Percentiles rank a stretch among this genome's conserved stretches.
Conservation (phyloP, 2,113 vertebrate species). For the Vulpes lagopus region DNA sequence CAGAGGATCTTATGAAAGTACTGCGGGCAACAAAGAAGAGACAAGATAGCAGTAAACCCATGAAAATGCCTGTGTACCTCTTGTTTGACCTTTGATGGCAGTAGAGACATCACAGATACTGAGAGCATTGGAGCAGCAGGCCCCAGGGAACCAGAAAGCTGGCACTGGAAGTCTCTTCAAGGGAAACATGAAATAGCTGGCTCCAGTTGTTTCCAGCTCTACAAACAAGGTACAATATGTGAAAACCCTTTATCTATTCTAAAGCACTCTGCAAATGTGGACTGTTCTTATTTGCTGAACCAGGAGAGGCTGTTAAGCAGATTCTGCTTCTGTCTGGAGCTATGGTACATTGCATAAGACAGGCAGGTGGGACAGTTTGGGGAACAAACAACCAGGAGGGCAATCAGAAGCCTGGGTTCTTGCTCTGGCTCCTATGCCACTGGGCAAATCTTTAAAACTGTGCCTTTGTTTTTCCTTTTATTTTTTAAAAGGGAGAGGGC, state of each 20-base stretch:
- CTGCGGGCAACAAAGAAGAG: neutral
- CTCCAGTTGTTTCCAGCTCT: neutral
- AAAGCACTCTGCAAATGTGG: accelerated
- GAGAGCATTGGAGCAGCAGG: neutral
- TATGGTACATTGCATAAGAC: accelerated
- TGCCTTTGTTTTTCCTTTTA: neutral
- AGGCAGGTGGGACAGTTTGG: neutral
- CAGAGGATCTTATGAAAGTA: neutral
- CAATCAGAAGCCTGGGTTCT: neutral
- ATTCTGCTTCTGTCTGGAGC: neutral
- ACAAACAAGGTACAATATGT: accelerated
- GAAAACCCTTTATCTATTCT: neutral
- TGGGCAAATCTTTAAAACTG: neutral
- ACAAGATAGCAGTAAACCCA: neutral
- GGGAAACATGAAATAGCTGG: neutral
- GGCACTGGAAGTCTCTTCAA: neutral
- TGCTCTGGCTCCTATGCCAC: neutral
- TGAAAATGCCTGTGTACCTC: neutral
- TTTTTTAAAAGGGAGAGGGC: constrained; percentile 1
- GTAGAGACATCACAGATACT: neutral
- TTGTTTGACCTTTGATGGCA: neutral
- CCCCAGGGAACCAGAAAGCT: neutral
- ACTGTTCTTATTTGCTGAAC: neutral
- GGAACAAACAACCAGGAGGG: neutral
- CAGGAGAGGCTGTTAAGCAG: neutral